Conservation (phyloP, 2,888 invertebrate genomes). For the Melanophora roralis region DNA sequence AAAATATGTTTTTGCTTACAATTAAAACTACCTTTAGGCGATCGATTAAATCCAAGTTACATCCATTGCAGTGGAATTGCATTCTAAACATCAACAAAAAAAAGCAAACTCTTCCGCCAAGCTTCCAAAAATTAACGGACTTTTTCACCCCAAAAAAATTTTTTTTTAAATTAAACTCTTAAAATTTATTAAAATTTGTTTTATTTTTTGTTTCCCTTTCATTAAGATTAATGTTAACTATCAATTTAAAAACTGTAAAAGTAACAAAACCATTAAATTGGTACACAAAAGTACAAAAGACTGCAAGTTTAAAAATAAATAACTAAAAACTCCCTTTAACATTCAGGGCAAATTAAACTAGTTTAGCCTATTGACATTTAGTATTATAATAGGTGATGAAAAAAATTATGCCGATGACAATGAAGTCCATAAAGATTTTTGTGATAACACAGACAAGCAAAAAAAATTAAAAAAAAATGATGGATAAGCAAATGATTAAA, state of each 20-base stretch:
- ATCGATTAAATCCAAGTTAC: too few relatives aligned
- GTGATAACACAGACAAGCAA: conserved; percentile 31
- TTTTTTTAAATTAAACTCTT: neutral
- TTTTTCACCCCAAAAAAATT: neutral
- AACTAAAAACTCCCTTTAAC: conserved; percentile 32
- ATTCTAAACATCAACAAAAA: neutral
- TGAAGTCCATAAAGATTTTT: neutral
- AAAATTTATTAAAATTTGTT: conserved; percentile 12
- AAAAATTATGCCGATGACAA: neutral
- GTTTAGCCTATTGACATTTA: conserved; percentile 61
- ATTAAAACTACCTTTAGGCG: too few relatives aligned
- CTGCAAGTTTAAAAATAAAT: conserved; percentile 26
- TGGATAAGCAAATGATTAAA: neutral
- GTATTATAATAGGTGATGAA: conserved; percentile 43
- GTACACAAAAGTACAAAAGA: conserved; percentile 21
- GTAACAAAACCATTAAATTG: conserved; percentile 20
- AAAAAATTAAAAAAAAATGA: conserved; percentile 6
- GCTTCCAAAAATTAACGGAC: too few relatives aligned
- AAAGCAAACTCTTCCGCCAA: conserved; percentile 33
- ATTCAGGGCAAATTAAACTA: conserved; percentile 21
- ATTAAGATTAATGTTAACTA: conserved; percentile 61
- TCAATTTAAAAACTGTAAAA: conserved; percentile 51
- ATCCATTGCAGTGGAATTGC: too few relatives aligned
- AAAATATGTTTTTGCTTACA: too few relatives aligned
- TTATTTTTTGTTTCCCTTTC: conserved; percentile 11